phyloP scores from a whole-genome alignment of 2,797 vertebrate species.

The Lerista edwardsae region DNA sequence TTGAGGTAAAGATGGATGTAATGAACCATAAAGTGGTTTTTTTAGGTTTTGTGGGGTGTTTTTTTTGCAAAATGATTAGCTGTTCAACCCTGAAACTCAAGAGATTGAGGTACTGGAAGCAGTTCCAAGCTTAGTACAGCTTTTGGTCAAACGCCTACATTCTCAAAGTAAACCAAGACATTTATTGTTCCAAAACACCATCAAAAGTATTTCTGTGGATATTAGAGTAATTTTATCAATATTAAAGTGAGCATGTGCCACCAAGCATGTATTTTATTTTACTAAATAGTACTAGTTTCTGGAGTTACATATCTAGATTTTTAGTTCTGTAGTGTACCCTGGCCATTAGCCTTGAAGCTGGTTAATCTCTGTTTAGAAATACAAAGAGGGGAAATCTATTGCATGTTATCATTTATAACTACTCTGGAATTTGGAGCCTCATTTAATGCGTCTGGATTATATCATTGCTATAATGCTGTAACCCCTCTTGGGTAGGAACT shows the following conservation, averaged over 20 bases:
- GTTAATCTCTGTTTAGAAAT: conserved; percentile 17
- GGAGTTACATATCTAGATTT: neutral
- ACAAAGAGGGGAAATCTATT: conserved; percentile 7
- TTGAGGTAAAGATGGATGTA: neutral
- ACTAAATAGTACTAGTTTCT: neutral
- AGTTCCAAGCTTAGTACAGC: neutral
- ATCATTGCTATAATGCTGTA: conserved; percentile 33
- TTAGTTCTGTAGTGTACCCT: neutral
- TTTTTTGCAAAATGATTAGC: neutral
- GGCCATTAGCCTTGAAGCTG: neutral
- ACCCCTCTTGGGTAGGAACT: conserved; percentile 19
- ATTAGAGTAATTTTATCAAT: neutral
- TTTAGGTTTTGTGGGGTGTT: neutral
- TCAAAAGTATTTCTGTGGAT: neutral
- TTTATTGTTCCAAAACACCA: neutral
- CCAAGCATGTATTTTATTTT: neutral
- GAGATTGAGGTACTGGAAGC: neutral
- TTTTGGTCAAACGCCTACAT: neutral
- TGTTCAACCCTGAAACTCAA: neutral
- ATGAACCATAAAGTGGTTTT: neutral
- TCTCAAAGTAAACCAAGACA: neutral
- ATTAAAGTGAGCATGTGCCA: neutral
- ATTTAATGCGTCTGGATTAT: conserved; percentile 34
- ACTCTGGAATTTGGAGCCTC: conserved; percentile 33
- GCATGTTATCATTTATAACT: conserved; percentile 25